Percentiles rank a stretch among this genome's conserved stretches.
These are phyloP conservation scores for Alosa sapidissima DNA, from an alignment of 2,797 vertebrate species.

Conservation along the genomic window DNA sequence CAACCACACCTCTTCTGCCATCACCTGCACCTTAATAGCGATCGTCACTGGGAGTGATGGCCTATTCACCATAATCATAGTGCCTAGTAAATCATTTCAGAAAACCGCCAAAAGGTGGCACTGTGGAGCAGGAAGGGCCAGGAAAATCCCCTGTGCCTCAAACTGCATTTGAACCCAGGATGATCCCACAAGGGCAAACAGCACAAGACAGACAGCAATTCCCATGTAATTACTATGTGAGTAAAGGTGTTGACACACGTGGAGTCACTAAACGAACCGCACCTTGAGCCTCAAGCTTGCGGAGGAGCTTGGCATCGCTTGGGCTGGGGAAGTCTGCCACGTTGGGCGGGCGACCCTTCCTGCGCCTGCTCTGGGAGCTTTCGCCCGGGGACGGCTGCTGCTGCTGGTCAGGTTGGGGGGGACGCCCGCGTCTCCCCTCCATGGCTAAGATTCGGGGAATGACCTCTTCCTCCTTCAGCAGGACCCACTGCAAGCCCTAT, in stretches of 20 bases:
- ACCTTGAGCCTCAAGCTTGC: constrained; percentile 95
- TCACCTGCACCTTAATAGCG: not conserved
- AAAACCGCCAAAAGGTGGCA: constrained; percentile 7
- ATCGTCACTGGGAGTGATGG: not conserved
- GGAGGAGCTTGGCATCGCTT: constrained; percentile 82
- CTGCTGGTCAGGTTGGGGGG: constrained; percentile 75
- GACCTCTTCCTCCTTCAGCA: constrained; percentile 87
- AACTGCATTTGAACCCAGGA: constrained; percentile 7
- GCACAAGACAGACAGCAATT: not conserved
- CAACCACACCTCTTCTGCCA: not conserved
- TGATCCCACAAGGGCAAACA: not conserved
- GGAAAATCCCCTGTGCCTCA: not conserved
- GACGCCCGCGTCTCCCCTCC: constrained; percentile 85
- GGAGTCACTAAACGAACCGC: not conserved
- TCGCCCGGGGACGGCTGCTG: constrained; percentile 64
- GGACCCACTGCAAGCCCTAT: constrained; percentile 90
- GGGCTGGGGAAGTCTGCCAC: constrained; percentile 76
- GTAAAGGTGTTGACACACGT: not conserved
- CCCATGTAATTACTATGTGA: not conserved
- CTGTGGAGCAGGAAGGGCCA: not conserved
- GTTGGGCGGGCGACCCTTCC: constrained; percentile 77
- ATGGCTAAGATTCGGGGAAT: constrained; percentile 82
- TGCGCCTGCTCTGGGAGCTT: constrained; percentile 65
- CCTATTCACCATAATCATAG: not conserved
- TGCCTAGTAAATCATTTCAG: not conserved